Conservation (phyloP, 2,113 vertebrate species). For the Panthera tigris region DNA sequence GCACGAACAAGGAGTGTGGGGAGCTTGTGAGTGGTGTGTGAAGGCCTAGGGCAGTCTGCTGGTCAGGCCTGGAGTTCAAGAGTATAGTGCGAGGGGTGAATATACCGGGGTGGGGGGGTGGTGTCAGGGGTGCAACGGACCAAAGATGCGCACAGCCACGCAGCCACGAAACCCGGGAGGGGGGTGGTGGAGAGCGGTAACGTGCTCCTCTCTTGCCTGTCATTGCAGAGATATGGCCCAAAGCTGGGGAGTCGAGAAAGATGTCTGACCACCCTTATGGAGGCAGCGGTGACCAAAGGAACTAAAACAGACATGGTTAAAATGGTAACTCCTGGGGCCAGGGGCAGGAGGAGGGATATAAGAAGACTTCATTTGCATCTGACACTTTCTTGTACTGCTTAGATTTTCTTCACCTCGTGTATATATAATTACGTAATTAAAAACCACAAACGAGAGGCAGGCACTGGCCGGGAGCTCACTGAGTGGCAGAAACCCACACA, state of each 20-base stretch:
- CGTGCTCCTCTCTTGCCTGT: not conserved
- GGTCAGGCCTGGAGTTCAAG: not conserved
- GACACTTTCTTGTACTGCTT: not conserved
- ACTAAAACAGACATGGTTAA: not conserved
- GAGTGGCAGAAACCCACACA: not conserved
- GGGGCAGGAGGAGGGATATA: not conserved
- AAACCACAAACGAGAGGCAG: not conserved
- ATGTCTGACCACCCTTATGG: not conserved
- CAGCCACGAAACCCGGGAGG: not conserved
- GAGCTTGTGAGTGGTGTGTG: too few relatives aligned
- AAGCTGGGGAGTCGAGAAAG: not conserved
- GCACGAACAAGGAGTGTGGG: not conserved
- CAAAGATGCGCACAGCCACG: not conserved
- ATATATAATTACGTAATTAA: not conserved
- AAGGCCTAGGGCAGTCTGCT: not conserved
- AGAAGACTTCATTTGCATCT: not conserved
- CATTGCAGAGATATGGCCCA: not conserved
- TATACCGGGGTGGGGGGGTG: not conserved
- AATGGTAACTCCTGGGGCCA: rapidly evolving
- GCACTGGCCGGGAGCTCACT: not conserved
- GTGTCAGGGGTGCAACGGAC: not conserved
- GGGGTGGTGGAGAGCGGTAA: not conserved
- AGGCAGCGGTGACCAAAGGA: not conserved
- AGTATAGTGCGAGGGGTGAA: too few relatives aligned
- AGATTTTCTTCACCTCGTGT: not conserved